Evolutionary conservation across 2,888 invertebrate species (phyloP).

Genomic region (Cyrtodaria siliqua): DNA sequence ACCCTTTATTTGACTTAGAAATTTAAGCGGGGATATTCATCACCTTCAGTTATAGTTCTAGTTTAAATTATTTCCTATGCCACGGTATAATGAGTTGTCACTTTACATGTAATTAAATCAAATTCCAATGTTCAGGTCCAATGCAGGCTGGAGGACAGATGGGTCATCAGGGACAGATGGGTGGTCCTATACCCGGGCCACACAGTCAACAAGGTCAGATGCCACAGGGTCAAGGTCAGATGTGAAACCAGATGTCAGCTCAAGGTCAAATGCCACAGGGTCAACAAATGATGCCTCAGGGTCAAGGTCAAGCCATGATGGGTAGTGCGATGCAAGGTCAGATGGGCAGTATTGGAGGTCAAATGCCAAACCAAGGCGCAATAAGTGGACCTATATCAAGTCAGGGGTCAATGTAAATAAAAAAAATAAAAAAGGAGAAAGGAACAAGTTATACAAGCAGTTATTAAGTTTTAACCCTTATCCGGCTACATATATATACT

Average conservation of each 20-base stretch:
- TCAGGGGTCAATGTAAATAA: slow-evolving; percentile 15
- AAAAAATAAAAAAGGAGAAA: no score
- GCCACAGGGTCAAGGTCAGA: slow-evolving; percentile 47
- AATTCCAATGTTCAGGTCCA: slow-evolving; percentile 49
- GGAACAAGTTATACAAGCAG: no score
- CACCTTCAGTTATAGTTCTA: no score
- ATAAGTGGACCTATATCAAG: slow-evolving; percentile 28
- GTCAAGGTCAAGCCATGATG: slow-evolving; percentile 50
- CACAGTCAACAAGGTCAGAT: slow-evolving; percentile 45
- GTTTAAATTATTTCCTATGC: slow-evolving; percentile 50
- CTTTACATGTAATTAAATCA: slow-evolving; percentile 8
- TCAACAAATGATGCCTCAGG: slow-evolving; percentile 49
- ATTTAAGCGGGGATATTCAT: no score
- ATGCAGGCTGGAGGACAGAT: slow-evolving; percentile 50
- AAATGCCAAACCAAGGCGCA: slow-evolving; percentile 39
- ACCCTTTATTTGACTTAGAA: slow-evolving; percentile 27
- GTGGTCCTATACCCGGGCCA: slow-evolving; percentile 41
- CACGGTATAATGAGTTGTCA: slow-evolving; percentile 11
- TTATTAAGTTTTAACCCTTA: no score
- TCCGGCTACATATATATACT: no score
- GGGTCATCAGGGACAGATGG: slow-evolving; percentile 47
- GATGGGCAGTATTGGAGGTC: slow-evolving; percentile 60
- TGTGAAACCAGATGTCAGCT: slow-evolving; percentile 50
- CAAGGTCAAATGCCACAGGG: slow-evolving; percentile 51
- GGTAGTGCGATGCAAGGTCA: slow-evolving; percentile 60